Evolutionary conservation across 2,797 vertebrate species (phyloP).

Genomic region (Melanogrammus aeglefinus): DNA sequence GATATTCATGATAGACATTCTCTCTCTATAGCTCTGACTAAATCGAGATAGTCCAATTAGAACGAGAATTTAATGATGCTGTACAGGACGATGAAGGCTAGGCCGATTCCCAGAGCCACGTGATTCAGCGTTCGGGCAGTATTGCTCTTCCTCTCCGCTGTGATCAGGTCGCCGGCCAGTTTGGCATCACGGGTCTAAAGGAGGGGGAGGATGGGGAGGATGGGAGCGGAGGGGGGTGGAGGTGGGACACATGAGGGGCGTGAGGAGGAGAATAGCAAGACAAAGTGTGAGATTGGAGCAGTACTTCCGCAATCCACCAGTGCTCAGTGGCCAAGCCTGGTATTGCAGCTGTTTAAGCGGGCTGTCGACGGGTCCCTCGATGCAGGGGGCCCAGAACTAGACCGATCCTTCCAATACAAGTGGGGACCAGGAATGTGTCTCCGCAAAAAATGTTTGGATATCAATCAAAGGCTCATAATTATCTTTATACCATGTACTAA

Average conservation of each 20-base stretch:
- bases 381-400: too few species aligned
- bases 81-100: accelerated
- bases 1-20: too few species aligned
- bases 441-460: too few species aligned
- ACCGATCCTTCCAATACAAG: too few species aligned
- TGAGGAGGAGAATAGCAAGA: background rate
- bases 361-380: too few species aligned
- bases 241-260: background rate
- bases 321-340: too few species aligned
- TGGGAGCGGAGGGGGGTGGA: background rate
- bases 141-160: slow-evolving; percentile 53
- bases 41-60: background rate
- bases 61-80: background rate
- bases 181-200: slow-evolving; percentile 59
- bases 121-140: slow-evolving; percentile 60
- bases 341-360: too few species aligned
- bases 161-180: slow-evolving; percentile 29
- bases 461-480: too few species aligned
- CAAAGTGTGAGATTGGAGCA: background rate
- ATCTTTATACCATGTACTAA: too few species aligned
- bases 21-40: too few species aligned
- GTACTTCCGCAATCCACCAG: too few species aligned
- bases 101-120: slow-evolving; percentile 53
- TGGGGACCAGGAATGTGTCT: too few species aligned
- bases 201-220: slow-evolving; percentile 6